These are phyloP conservation scores for Spinus pinus DNA, from an alignment of 2,797 vertebrate species.

Conservation along the genomic window DNA sequence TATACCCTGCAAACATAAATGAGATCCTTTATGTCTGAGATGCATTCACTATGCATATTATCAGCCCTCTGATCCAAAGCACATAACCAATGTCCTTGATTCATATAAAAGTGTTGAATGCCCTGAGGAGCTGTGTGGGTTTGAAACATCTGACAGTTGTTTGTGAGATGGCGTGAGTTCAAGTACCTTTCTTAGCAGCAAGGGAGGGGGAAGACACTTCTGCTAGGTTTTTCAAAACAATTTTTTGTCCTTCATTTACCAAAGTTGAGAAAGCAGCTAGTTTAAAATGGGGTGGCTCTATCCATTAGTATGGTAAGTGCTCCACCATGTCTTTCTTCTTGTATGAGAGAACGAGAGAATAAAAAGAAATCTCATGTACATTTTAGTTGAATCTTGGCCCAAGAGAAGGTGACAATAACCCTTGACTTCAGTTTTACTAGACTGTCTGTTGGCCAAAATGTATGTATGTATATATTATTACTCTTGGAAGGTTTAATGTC, in stretches of 20 bases:
- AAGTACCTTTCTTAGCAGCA: slow-evolving; percentile 42
- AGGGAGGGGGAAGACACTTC: not conserved
- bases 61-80: slow-evolving; percentile 62
- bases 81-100: slow-evolving; percentile 66
- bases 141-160: slow-evolving; percentile 63
- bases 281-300: not conserved
- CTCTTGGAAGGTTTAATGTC: not conserved
- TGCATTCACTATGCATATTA: slow-evolving; percentile 62
- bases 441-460: not conserved
- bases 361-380: not conserved
- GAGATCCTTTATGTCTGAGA: slow-evolving; percentile 56
- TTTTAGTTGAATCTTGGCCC: not conserved
- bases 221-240: slow-evolving; percentile 20
- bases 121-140: slow-evolving; percentile 49
- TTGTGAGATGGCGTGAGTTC: slow-evolving; percentile 42
- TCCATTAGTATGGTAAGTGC: not conserved
- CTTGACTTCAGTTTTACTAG: not conserved
- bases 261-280: slow-evolving; percentile 35
- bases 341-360: not conserved
- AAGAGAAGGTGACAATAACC: not conserved
- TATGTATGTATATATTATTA: not conserved
- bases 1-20: slow-evolving; percentile 35
- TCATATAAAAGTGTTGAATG: slow-evolving; percentile 51
- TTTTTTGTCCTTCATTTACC: slow-evolving; percentile 47
- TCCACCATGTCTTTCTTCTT: not conserved